These are phyloP conservation scores for Morpho achilles DNA, from an alignment of 2,888 invertebrate species.

Conservation along the genomic window DNA sequence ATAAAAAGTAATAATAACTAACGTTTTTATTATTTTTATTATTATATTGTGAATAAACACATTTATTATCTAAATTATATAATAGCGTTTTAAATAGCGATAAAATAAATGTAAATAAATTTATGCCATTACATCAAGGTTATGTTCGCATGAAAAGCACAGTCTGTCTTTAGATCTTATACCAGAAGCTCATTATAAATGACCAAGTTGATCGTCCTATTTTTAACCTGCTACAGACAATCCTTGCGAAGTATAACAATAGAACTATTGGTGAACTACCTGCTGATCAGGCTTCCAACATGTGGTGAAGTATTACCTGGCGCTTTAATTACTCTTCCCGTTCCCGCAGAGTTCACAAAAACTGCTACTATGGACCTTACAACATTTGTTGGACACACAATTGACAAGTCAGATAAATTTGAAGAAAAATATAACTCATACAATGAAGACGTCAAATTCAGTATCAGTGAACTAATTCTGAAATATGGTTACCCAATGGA, in stretches of 20 bases:
- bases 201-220: neutral
- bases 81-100: no score
- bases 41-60: no score
- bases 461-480: slow-evolving; percentile 37
- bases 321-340: slow-evolving; percentile 24
- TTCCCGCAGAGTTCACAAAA: slow-evolving; percentile 37
- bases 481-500: slow-evolving; percentile 52
- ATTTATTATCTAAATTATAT: no score
- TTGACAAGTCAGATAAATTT: slow-evolving; percentile 35
- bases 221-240: neutral
- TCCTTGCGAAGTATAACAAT: neutral
- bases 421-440: slow-evolving; percentile 34
- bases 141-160: neutral
- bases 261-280: slow-evolving; percentile 9
- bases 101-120: no score
- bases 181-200: neutral
- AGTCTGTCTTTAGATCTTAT: slow-evolving; percentile 1
- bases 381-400: slow-evolving; percentile 28
- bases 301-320: slow-evolving; percentile 31
- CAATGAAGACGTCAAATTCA: slow-evolving; percentile 46
- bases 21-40: no score
- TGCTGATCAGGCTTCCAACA: slow-evolving; percentile 5
- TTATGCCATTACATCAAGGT: slow-evolving; percentile 1
- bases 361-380: slow-evolving; percentile 33
- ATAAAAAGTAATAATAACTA: neutral